Evolutionary conservation across 2,888 invertebrate species (phyloP).

Genomic region (Trissolcus brochymenae): DNA sequence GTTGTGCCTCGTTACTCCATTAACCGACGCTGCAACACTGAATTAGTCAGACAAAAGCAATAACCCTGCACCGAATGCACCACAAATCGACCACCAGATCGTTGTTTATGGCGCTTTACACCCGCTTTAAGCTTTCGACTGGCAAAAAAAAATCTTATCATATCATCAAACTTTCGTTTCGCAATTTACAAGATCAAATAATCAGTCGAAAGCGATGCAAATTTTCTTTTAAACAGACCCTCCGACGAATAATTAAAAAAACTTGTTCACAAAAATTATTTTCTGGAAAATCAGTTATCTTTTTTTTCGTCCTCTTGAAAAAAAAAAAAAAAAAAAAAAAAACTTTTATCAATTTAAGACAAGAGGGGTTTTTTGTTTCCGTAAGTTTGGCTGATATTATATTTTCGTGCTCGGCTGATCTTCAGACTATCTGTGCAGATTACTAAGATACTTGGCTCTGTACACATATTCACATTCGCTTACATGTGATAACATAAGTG

Average conservation of each 20-base stretch:
- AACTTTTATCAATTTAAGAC: conserved; percentile 3
- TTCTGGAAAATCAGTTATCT: background rate
- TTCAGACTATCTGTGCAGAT: conserved; percentile 62
- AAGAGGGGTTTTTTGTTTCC: conserved; percentile 12
- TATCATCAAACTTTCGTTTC: no score
- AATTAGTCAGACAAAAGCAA: conserved; percentile 54
- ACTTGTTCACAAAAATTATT: no score
- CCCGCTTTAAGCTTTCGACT: no score
- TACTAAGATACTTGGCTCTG: conserved; percentile 54
- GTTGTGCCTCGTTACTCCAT: conserved; percentile 53
- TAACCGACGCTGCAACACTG: conserved; percentile 41
- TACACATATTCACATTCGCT: conserved; percentile 49
- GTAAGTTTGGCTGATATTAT: conserved; percentile 27
- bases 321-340: background rate
- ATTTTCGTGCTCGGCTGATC: conserved; percentile 60
- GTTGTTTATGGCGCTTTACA: conserved; percentile 34
- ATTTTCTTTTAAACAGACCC: no score
- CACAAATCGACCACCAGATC: conserved; percentile 43
- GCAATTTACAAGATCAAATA: no score
- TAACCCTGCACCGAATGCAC: conserved; percentile 47
- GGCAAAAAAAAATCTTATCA: no score
- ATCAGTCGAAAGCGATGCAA: no score
- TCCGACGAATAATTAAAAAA: no score
- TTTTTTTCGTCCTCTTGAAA: no score
- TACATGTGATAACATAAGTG: conserved; percentile 55